Conservation (phyloP, 2,797 vertebrate genomes). For the Alcedo quadribrachys region DNA sequence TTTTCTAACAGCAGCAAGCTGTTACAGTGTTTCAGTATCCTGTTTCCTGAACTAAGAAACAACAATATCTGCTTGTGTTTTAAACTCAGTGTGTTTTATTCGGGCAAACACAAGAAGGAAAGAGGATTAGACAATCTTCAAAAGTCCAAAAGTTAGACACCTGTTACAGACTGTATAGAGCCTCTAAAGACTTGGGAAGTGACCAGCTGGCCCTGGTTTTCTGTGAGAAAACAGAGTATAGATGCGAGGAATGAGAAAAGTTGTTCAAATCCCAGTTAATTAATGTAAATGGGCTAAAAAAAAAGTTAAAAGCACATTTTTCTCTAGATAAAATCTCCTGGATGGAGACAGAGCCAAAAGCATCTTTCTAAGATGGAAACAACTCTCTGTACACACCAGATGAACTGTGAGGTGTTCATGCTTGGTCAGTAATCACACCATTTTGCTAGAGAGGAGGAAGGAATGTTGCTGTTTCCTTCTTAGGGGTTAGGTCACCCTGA, state of each 20-base stretch:
- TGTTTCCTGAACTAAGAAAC: neutral
- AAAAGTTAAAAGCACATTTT: neutral
- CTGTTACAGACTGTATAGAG: neutral
- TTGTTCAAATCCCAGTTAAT: neutral
- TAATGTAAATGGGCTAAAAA: neutral
- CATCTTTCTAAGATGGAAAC: neutral
- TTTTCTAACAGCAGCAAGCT: neutral
- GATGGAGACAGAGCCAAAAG: neutral
- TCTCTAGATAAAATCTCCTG: neutral
- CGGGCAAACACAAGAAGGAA: neutral
- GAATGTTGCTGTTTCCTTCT: neutral
- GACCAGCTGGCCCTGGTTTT: neutral
- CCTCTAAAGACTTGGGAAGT: neutral
- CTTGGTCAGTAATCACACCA: neutral
- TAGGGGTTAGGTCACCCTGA: neutral
- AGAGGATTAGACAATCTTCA: neutral
- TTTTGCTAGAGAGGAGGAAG: neutral
- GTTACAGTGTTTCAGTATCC: neutral
- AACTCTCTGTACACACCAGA: accelerated
- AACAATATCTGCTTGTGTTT: neutral
- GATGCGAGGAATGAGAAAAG: neutral
- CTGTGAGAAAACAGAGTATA: neutral
- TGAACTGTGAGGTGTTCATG: accelerated
- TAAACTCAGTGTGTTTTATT: neutral
- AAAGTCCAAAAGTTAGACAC: neutral